These are phyloP conservation scores for Halcyon leucocephala DNA, from an alignment of 2,797 vertebrate species.

Conservation along the genomic window DNA sequence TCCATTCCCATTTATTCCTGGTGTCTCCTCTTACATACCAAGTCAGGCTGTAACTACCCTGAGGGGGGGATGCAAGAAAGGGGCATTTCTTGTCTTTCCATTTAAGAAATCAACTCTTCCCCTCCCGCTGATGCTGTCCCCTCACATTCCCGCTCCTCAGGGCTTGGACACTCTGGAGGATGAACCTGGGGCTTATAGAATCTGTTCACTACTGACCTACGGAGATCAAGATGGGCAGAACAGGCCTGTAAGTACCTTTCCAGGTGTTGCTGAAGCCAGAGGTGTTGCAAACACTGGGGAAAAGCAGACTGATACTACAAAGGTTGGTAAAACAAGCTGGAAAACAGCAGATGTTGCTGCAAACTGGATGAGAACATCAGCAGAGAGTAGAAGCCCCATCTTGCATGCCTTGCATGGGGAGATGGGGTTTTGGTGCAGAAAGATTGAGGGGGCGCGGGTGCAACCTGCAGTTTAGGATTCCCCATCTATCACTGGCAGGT, in stretches of 20 bases:
- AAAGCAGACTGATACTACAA: neutral
- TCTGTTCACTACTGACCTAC: neutral
- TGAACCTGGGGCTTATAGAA: neutral
- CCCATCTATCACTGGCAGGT: fast-evolving
- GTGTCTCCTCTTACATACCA: neutral
- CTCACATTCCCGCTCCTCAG: fast-evolving
- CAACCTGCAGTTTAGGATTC: neutral
- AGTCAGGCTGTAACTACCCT: neutral
- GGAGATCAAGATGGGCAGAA: neutral
- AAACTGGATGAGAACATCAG: neutral
- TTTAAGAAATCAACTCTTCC: neutral
- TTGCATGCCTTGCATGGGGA: neutral
- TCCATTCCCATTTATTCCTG: neutral
- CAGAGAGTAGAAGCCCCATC: neutral
- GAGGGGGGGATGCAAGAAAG: neutral
- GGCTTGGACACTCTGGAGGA: neutral
- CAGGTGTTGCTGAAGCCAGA: neutral
- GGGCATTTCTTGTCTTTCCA: neutral
- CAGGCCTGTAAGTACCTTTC: neutral
- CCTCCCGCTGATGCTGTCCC: fast-evolving
- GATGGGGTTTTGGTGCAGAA: neutral
- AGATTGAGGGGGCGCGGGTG: neutral
- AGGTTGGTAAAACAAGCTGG: neutral
- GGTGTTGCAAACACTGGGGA: neutral
- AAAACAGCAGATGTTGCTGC: neutral